phyloP scores from a whole-genome alignment of 2,797 vertebrate genomes.

The Poeciliopsis turneri region DNA sequence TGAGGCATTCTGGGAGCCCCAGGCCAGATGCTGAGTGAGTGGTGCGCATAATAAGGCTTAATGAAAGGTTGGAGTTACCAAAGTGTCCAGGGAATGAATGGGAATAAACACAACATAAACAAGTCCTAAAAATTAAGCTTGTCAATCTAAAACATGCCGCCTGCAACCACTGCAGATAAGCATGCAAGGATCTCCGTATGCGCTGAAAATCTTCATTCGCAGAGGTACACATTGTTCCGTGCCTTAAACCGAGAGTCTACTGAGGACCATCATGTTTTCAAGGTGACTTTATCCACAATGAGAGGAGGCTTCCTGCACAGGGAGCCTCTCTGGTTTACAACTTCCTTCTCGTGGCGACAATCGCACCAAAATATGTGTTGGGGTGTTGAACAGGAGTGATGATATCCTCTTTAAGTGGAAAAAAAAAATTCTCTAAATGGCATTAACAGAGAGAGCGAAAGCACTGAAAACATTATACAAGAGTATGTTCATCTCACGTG shows the following conservation, averaged over 20 bases:
- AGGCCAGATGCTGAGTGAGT: constrained; percentile 81
- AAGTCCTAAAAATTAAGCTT: constrained; percentile 77
- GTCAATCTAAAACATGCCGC: constrained; percentile 63
- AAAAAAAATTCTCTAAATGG: constrained; percentile 17
- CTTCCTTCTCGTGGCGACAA: constrained; percentile 86
- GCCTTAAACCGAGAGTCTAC: constrained; percentile 41
- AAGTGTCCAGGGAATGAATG: constrained; percentile 73
- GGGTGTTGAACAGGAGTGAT: constrained; percentile 79
- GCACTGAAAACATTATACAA: background rate
- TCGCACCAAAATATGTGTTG: constrained; percentile 78
- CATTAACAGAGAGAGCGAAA: background rate
- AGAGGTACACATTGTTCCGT: constrained; percentile 24
- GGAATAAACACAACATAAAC: constrained; percentile 84
- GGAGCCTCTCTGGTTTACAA: constrained; percentile 82
- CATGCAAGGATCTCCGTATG: background rate
- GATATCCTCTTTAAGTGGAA: constrained; percentile 61
- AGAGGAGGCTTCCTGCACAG: constrained; percentile 80
- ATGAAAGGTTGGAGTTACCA: constrained; percentile 80
- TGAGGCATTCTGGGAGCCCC: constrained; percentile 79
- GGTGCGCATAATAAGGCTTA: constrained; percentile 80
- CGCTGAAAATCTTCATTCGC: background rate
- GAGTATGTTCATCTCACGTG: constrained; percentile 19
- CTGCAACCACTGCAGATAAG: constrained; percentile 26
- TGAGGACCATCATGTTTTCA: constrained; percentile 73
- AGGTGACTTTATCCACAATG: constrained; percentile 77